phyloP scores from a whole-genome alignment of 2,113 vertebrate genomes.

The Phocoena phocoena region DNA sequence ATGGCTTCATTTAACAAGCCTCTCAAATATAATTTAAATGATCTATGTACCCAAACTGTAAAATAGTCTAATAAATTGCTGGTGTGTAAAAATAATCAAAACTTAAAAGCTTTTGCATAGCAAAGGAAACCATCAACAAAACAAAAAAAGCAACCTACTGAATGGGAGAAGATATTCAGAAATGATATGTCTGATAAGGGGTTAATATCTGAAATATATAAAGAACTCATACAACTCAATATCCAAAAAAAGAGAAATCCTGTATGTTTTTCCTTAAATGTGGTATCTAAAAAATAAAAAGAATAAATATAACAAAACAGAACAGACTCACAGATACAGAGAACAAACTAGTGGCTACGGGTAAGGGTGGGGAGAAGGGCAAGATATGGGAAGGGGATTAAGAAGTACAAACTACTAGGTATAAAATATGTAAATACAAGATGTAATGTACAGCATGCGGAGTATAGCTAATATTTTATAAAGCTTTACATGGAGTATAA shows the following conservation, averaged over 20 bases:
- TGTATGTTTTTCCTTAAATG: not conserved
- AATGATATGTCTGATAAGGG: not conserved
- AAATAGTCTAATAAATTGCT: not conserved
- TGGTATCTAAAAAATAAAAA: not conserved
- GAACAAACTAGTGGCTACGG: not conserved
- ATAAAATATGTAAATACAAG: not conserved
- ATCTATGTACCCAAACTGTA: constrained; percentile 2
- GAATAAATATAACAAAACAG: not conserved
- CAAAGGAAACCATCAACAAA: not conserved
- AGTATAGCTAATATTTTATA: not conserved
- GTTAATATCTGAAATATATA: not conserved
- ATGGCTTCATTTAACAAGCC: not conserved
- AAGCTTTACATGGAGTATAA: not conserved
- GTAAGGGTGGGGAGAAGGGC: not conserved
- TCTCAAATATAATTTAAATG: constrained; percentile 6
- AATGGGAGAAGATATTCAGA: not conserved
- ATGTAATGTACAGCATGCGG: not conserved
- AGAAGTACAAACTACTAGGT: not conserved
- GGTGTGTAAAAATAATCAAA: not conserved
- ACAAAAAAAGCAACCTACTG: not conserved
- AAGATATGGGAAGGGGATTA: not conserved
- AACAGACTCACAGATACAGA: not conserved
- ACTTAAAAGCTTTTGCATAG: not conserved
- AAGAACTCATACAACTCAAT: not conserved
- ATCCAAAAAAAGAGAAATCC: not conserved